A percentile compares a stretch with the other conserved stretches of the same genome.
These are phyloP conservation scores for Acholoe squamosa DNA, from an alignment of 2,888 invertebrate genomes.

Conservation along the genomic window DNA sequence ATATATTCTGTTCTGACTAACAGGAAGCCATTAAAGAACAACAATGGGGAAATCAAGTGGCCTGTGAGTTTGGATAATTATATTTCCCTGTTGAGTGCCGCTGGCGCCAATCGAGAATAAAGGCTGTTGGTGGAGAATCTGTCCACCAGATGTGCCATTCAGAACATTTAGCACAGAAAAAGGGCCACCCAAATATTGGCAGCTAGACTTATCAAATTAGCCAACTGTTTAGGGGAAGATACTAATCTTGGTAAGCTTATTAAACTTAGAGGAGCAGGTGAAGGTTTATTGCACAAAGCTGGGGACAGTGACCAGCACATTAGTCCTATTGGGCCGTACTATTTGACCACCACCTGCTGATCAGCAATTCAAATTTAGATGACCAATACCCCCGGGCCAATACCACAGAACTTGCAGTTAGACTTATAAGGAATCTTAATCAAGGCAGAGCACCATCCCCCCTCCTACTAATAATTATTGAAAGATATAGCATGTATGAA, in stretches of 20 bases:
- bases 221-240: not conserved
- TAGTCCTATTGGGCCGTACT: too few relatives aligned
- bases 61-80: not conserved
- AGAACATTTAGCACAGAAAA: not conserved
- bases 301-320: not conserved
- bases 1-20: too few relatives aligned
- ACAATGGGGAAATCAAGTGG: not conserved
- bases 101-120: not conserved
- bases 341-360: not conserved
- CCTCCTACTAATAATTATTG: too few relatives aligned
- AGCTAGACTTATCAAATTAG: not conserved
- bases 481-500: too few relatives aligned
- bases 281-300: not conserved
- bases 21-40: too few relatives aligned
- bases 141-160: conserved; percentile 22
- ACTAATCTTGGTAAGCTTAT: not conserved
- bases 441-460: too few relatives aligned
- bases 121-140: not conserved
- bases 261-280: not conserved
- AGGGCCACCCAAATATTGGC: not conserved
- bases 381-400: too few relatives aligned
- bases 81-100: not conserved
- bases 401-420: too few relatives aligned
- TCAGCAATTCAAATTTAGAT: too few relatives aligned
- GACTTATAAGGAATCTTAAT: too few relatives aligned